Conservation (phyloP, 2,797 vertebrate species). For the Synaphobranchus kaupii region DNA sequence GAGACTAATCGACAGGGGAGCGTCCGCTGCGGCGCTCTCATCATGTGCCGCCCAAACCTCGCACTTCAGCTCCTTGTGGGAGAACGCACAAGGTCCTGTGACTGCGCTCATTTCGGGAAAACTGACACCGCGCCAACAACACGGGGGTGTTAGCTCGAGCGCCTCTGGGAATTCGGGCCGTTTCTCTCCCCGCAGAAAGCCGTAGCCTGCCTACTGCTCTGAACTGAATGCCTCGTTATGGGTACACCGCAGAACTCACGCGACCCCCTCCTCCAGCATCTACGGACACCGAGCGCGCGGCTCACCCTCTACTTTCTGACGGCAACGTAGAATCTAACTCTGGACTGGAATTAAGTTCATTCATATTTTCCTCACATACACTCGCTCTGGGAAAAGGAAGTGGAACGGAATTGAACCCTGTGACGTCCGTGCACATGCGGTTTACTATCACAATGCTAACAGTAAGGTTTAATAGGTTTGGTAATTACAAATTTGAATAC, state of each 20-base stretch:
- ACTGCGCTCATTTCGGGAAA: not conserved
- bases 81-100: not conserved
- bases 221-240: not conserved
- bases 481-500: not conserved
- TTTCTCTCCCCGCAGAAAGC: not conserved
- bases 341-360: not conserved
- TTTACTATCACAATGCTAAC: no score
- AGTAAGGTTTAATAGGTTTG: not conserved
- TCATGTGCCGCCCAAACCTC: not conserved
- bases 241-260: not conserved
- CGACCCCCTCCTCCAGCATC: not conserved
- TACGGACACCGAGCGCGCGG: not conserved
- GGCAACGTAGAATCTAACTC: not conserved
- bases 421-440: not conserved
- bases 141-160: not conserved
- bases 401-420: not conserved
- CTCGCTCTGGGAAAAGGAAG: slow-evolving; percentile 7
- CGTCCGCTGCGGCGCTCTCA: not conserved
- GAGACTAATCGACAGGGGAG: not conserved
- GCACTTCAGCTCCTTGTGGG: not conserved
- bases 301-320: not conserved
- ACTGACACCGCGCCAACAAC: not conserved
- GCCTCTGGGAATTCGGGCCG: not conserved
- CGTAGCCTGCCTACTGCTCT: no score
- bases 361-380: not conserved